Evolutionary conservation across 2,888 invertebrate genomes (phyloP).

Genomic region (Caprella mutica): DNA sequence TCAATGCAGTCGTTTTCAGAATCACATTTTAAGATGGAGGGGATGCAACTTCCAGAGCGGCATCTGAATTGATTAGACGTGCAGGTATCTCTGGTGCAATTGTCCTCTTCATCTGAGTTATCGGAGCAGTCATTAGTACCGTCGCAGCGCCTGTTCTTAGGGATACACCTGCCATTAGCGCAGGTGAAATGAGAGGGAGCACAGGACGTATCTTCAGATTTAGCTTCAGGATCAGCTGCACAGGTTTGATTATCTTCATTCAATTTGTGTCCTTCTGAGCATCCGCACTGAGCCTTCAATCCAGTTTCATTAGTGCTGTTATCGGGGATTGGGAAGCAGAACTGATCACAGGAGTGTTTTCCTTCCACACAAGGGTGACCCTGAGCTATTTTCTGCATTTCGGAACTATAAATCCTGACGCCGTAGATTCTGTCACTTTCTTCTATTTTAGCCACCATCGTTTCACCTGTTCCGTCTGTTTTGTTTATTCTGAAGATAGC

Average conservation of each 20-base stretch:
- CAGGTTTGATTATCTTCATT: constrained; percentile 56
- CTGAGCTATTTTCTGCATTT: constrained; percentile 55
- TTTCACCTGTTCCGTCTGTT: constrained; percentile 72
- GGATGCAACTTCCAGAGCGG: constrained; percentile 81
- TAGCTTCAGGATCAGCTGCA: constrained; percentile 65
- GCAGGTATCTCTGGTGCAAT: constrained; percentile 62
- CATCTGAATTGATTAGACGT: constrained; percentile 81
- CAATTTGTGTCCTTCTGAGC: constrained; percentile 82
- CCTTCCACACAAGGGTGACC: constrained; percentile 69
- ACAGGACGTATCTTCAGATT: constrained; percentile 77
- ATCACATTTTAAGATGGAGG: constrained; percentile 84
- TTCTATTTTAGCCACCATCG: constrained; percentile 73
- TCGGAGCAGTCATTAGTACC: constrained; percentile 93
- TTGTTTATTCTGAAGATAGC: constrained; percentile 85
- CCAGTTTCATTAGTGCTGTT: constrained; percentile 38
- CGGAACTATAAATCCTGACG: constrained; percentile 54
- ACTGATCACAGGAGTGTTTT: constrained; percentile 85
- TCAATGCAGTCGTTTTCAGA: constrained; percentile 80
- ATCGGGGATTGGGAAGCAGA: constrained; percentile 80
- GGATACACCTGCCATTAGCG: constrained; percentile 79
- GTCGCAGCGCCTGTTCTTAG: constrained; percentile 89
- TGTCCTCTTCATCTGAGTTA: constrained; percentile 87
- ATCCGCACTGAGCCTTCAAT: constrained; percentile 54
- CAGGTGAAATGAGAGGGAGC: constrained; percentile 90
- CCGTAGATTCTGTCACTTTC: constrained; percentile 83